These are phyloP conservation scores for Petrosia ficiformis DNA, from an alignment of 37 sponge, comb jelly and placozoan species.

Conservation along the genomic window DNA sequence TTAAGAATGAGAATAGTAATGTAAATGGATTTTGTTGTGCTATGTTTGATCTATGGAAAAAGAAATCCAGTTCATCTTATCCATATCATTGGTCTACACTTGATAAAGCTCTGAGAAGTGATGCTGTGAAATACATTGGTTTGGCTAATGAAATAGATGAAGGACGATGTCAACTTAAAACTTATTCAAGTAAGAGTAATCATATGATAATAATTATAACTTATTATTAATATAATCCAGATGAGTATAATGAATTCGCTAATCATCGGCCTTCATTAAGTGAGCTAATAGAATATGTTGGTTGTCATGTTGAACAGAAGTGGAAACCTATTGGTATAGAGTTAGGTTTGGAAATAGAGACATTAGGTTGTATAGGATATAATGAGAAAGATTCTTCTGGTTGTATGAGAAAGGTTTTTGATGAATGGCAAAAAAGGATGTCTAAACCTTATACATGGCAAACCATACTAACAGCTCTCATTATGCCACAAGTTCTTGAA, in stretches of 20 bases:
- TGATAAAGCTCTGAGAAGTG: neutral
- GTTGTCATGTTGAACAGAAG: neutral
- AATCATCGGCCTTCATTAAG: no score
- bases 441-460: neutral
- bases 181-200: no score
- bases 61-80: neutral
- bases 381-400: neutral
- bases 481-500: neutral
- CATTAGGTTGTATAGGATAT: neutral
- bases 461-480: neutral
- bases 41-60: neutral
- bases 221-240: no score
- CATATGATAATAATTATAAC: no score
- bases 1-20: neutral
- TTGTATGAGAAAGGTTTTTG: neutral
- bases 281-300: neutral
- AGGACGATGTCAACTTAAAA: no score
- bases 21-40: neutral
- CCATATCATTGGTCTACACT: neutral
- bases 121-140: neutral
- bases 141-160: neutral
- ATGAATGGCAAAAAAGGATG: neutral
- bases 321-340: neutral
- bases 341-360: neutral
- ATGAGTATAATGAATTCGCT: no score